Percentiles rank a stretch among this genome's conserved stretches.
Evolutionary conservation across 2,888 invertebrate genomes (phyloP).

Genomic region (Corbicula japonica): DNA sequence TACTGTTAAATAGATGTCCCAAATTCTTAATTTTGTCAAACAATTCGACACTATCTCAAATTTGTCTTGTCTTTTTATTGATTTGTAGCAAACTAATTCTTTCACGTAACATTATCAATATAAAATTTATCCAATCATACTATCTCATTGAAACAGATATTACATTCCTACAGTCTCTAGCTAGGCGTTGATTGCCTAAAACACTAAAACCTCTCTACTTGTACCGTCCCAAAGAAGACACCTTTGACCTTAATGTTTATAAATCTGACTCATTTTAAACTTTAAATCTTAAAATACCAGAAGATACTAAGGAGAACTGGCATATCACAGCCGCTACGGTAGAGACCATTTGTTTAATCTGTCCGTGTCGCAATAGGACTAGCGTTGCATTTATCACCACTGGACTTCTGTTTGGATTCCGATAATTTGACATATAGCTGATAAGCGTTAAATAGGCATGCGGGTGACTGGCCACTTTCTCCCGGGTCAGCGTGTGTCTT

Average conservation of each 20-base stretch:
- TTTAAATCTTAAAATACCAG: constrained; percentile 56
- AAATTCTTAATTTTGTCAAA: constrained; percentile 46
- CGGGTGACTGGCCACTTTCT: constrained; percentile 45
- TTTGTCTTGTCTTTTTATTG: constrained; percentile 59
- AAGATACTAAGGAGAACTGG: constrained; percentile 28
- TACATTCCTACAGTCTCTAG: constrained; percentile 57
- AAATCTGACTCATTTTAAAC: constrained; percentile 63
- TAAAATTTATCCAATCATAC: constrained; percentile 61
- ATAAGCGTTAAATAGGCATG: constrained; percentile 59
- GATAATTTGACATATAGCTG: constrained; percentile 51
- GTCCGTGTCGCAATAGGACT: constrained; percentile 44
- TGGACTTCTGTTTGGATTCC: constrained; percentile 34
- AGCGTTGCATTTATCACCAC: constrained; percentile 30
- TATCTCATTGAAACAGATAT: constrained; percentile 47
- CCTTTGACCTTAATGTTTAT: constrained; percentile 58
- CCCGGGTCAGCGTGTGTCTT: constrained; percentile 38
- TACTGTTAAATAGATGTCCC: constrained; percentile 5
- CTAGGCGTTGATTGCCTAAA: constrained; percentile 45
- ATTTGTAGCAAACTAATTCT: constrained; percentile 59
- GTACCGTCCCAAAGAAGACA: constrained; percentile 57
- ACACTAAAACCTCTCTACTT: constrained; percentile 40
- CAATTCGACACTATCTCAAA: constrained; percentile 54
- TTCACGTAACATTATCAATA: constrained; percentile 52
- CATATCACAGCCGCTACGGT: constrained; percentile 23
- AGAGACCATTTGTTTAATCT: constrained; percentile 43